Evolutionary conservation across 2,888 invertebrate genomes (phyloP), one percentile per base, ranked within the genome.

Genomic region (Acleris holmiana): DNA sequence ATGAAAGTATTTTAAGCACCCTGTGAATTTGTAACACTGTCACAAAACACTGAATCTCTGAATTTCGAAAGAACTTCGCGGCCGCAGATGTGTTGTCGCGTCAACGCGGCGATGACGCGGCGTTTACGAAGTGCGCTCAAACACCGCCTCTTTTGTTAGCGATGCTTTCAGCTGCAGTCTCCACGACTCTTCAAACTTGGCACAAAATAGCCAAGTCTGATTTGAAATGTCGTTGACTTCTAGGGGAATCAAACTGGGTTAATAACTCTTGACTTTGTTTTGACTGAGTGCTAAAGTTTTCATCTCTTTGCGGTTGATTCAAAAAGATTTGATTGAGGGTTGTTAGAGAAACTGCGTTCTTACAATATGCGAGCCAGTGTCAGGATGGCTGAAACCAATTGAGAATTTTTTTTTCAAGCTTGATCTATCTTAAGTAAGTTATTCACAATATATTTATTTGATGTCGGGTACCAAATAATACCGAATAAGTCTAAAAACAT

Each of bases 131-230:
- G 80, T 71, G 71, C 74, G 72, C 78, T 80, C 76, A 74, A 82
- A 79, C 80, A 78, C 76, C 71, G 69, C 62, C 67, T 75, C 82
- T 80, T 86, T 88, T 88, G 88, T 88, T 76, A 70, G 67, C 71
- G 73, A 71, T 72, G 80, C 78, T 82, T 81, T 82, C 77, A 78
- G 67, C 70, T 73, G 73, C 73, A 72, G 76, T 81, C 80, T 78
- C 76, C 76, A 69, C 66, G 61, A 71, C 79, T 77, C 80, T 83
- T 75, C 73, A 80, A 82, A 84, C 76, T 81, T 76, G 73, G 73
- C 73, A 75, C 74, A 78, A 70, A 73, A 70, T 73, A 67, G 68
- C 58, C 53, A 17, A 18, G 58, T 47, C 57, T 70, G 70, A 65
- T 60, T 61, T 54, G 56, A 66, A 46, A 61, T 61, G 56, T 51